These are phyloP conservation scores for Astur gentilis DNA, from an alignment of 2,113 vertebrate species.

Conservation along the genomic window DNA sequence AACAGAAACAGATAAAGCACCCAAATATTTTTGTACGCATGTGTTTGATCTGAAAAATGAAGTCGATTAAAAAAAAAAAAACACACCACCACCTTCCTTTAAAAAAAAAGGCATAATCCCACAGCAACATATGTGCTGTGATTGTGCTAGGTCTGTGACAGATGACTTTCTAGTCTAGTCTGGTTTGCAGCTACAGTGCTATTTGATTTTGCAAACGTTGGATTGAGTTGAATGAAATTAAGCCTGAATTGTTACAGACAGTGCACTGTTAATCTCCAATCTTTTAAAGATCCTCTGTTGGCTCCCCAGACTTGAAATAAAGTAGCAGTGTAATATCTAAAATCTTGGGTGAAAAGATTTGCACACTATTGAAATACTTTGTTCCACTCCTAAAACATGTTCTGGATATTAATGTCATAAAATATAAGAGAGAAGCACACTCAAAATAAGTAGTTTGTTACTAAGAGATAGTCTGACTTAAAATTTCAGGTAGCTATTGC, in stretches of 20 bases:
- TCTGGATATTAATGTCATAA: background rate
- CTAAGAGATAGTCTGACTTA: background rate
- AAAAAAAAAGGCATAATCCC: background rate
- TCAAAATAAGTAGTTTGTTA: background rate
- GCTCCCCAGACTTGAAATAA: background rate
- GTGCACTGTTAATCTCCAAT: background rate
- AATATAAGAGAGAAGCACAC: background rate
- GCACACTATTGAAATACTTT: background rate
- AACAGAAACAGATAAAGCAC: background rate
- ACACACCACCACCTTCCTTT: background rate
- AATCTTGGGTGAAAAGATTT: background rate
- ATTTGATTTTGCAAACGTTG: background rate
- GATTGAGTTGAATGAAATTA: background rate
- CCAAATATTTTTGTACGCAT: background rate
- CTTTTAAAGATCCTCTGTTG: background rate
- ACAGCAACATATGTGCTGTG: background rate
- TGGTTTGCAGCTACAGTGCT: background rate
- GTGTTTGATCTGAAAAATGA: background rate
- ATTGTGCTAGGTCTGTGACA: background rate
- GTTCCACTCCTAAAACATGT: background rate
- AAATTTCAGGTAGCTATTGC: background rate
- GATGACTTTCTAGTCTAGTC: background rate
- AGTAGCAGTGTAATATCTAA: background rate
- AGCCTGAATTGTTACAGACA: background rate
- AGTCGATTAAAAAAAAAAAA: background rate